Evolutionary conservation across 2,888 invertebrate species (phyloP).

Genomic region (Crematogaster levior): DNA sequence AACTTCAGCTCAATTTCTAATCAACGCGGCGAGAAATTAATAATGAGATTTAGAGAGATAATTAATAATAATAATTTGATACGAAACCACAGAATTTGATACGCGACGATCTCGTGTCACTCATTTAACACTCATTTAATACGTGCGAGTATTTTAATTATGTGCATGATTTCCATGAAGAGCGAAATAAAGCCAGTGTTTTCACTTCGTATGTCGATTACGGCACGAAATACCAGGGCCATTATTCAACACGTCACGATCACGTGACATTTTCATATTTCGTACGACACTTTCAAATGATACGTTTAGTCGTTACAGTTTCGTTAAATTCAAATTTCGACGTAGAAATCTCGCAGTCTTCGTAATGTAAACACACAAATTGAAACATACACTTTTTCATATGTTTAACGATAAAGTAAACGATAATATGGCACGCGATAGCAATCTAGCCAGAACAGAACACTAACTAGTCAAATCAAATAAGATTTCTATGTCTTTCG

Average conservation of each 20-base stretch:
- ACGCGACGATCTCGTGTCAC: background rate
- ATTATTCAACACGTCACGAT: conserved; percentile 11
- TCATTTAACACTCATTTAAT: background rate
- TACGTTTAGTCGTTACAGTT: background rate
- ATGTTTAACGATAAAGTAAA: too few species aligned
- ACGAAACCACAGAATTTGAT: background rate
- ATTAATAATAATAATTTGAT: background rate
- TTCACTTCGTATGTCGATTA: conserved; percentile 2
- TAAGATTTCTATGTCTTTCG: too few species aligned
- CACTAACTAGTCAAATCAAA: too few species aligned
- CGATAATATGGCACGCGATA: too few species aligned
- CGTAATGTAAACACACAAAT: background rate
- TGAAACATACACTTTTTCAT: background rate
- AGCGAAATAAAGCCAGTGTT: background rate
- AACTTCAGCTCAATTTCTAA: background rate
- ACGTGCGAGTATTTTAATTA: conserved; percentile 5
- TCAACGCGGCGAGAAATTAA: background rate
- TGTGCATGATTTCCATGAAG: background rate
- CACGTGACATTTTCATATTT: background rate
- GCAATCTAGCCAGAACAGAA: too few species aligned
- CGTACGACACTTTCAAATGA: too few species aligned
- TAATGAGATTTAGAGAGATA: background rate
- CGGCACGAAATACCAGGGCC: background rate
- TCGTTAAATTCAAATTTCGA: background rate
- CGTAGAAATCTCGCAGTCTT: background rate